Conservation (phyloP, 2,113 vertebrate genomes). For the Spilogale gracilis region DNA sequence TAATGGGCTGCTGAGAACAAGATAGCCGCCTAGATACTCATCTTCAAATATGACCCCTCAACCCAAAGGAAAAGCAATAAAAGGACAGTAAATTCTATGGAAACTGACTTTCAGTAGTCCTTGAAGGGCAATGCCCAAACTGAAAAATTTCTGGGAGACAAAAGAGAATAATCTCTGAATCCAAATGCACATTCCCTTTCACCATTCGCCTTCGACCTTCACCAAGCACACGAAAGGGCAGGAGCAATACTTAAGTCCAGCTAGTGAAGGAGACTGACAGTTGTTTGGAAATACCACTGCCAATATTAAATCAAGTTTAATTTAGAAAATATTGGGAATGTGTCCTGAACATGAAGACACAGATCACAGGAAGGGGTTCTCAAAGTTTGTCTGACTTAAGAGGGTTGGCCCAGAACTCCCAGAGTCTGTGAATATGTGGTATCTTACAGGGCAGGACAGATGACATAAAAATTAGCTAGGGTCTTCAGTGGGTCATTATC, state of each 20-base stretch:
- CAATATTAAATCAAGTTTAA: background rate
- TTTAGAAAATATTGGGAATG: background rate
- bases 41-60: background rate
- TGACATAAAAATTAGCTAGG: background rate
- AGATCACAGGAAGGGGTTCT: background rate
- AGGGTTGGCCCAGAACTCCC: background rate
- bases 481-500: background rate
- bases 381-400: background rate
- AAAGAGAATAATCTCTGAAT: background rate
- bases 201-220: background rate
- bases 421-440: background rate
- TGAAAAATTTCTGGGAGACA: background rate
- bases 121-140: background rate
- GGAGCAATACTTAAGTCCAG: background rate
- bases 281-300: background rate
- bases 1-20: background rate
- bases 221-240: background rate
- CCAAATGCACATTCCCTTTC: background rate
- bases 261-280: background rate
- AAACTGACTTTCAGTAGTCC: background rate
- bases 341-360: background rate
- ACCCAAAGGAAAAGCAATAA: background rate
- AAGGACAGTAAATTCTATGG: background rate
- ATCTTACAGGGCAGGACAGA: background rate
- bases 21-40: background rate